Evolutionary conservation across 2,797 vertebrate genomes (phyloP), one percentile per base, ranked within the genome.

Genomic region (Rachycentron canadum): DNA sequence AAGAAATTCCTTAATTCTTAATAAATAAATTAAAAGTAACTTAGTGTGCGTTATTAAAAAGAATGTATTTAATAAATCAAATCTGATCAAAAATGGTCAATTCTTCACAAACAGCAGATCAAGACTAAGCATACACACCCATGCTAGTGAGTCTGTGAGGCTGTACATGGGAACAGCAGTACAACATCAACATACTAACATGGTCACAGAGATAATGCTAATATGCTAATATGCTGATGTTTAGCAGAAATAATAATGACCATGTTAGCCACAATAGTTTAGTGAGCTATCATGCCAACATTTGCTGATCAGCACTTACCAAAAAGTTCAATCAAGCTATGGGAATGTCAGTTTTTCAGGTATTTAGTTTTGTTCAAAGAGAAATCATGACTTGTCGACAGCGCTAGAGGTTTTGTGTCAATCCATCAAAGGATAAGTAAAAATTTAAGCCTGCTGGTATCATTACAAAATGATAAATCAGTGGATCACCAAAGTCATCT

Each of bases 21-120:
- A 73, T 78, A 76, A 68, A 64, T 73, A 53, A 38, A 25, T 7
- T 11, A 63, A 49, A 69, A n/a, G 23, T 61, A 30, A 28, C 43
- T 41, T 52, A 9, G 4, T 38, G 19, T 43, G 2, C 26, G 56
- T 28, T 34, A 72, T 34, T 7, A 30, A 25, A n/a, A 9, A 4
- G 28, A 53, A 43, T n/a, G 28, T 25, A 16, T 61, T 55, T 16
- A 17, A 30, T 14, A 38, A 45, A 34, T 6, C 11, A 49, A 32
- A 57, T 7, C n/a, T 21, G 25, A 28, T 14, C 7, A n/a, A 38
- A 23, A 47, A 45, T 2, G 17, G 40, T 0, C 30, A 0, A 34
- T 43, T 62, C 30, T 32, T 5, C n/a, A n/a, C n/a, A n/a, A n/a
- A n/a, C n/a, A n/a, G n/a, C n/a, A n/a, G n/a, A n/a, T n/a, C n/a